Evolutionary conservation across 2,888 invertebrate genomes (phyloP), one percentile per base, ranked within the genome.

Genomic region (Allophyes oxyacanthae): DNA sequence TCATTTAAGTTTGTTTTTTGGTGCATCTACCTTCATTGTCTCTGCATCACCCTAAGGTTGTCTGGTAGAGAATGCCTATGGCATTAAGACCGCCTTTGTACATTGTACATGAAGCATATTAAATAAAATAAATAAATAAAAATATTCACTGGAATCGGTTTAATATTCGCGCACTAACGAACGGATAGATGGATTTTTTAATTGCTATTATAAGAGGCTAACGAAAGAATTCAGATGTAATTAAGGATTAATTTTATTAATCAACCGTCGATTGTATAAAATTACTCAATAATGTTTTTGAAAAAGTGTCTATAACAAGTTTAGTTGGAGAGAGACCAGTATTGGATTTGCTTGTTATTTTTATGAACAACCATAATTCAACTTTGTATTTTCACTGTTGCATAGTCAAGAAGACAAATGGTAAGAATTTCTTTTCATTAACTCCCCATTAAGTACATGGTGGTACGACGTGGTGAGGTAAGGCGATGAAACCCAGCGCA

Each of bases 401-500:
- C 77, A 79, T 79, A 81, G 78, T 78, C 80, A 77, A 68, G 78
- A 85, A 87, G 87, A 89, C 84, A 84, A 85, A 87, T 87, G 85
- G 86, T 71, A 79, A 81, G 82, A 89, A 88, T 87, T 83, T 88
- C 74, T 87, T 88, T 88, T 88, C 85, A 90, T 88, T 87, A 88
- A 81, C 77, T 77, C 77, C 73, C 80, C 82, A 85, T 87, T 85
- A 87, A 84, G 82, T 82, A 81, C 85, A 83, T 77, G 82, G 76
- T 75, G 78, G 72, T 79, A 72, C 68, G 76, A 69, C 78, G 75
- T 73, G 73, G 82, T 81, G 77, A 79, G 82, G 79, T 64, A 79
- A 83, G 81, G 83, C 90, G 90, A 88, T 88, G 91, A 88, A 85
- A 85, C 89, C 79, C 78, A 82, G 72, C 83, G 81, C 75, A 49